Evolutionary conservation across 2,888 invertebrate genomes (phyloP).

Genomic region (Eupithecia tripunctaria): DNA sequence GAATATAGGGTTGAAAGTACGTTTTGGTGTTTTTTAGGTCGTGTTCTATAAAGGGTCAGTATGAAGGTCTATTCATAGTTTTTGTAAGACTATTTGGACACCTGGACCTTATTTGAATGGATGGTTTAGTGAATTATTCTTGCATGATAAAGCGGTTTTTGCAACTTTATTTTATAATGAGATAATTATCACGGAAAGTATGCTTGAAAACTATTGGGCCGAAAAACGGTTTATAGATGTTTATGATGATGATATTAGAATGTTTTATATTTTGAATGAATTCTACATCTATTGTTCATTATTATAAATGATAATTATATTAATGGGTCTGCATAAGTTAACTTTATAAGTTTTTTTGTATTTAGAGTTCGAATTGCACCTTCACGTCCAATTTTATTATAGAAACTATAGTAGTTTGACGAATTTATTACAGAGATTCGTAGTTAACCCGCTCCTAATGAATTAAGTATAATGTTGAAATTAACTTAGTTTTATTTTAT

Average conservation of each 20-base stretch:
- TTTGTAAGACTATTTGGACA: slow-evolving; percentile 60
- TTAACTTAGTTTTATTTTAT: no score
- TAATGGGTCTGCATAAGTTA: no score
- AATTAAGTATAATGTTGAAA: no score
- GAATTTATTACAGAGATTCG: no score
- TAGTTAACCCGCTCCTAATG: no score
- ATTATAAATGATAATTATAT: no score
- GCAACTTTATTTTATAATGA: background rate
- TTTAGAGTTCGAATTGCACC: no score
- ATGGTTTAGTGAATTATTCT: background rate
- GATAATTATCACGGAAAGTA: background rate
- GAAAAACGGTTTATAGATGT: background rate
- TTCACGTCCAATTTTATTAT: no score
- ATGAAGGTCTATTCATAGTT: slow-evolving; percentile 50
- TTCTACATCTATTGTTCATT: no score
- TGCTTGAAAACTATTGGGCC: background rate
- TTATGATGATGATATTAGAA: no score
- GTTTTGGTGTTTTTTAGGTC: slow-evolving; percentile 15
- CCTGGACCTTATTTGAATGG: slow-evolving; percentile 64
- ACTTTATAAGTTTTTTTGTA: no score
- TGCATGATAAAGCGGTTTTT: background rate
- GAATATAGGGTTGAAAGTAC: slow-evolving; percentile 9
- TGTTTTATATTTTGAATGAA: background rate
- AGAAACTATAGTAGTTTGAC: no score
- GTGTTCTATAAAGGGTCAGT: slow-evolving; percentile 16